Conservation (phyloP, 2,113 vertebrate genomes). For the Otolemur garnettii region DNA sequence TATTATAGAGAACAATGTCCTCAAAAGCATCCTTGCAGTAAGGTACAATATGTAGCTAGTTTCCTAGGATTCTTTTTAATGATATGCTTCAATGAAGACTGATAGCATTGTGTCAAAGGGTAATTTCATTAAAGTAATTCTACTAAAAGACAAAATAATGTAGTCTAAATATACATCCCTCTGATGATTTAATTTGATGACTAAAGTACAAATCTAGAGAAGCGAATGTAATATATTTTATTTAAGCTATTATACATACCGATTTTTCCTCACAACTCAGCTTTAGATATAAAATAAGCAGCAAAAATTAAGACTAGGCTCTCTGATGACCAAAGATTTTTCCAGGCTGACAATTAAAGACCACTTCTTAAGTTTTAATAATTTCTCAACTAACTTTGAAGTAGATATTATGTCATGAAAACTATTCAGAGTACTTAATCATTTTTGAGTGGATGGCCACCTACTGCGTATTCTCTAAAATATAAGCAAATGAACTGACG, state of each 20-base stretch:
- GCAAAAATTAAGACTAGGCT: not conserved
- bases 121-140: conserved; percentile 56
- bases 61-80: conserved; percentile 29
- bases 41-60: not conserved
- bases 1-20: not conserved
- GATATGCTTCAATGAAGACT: conserved; percentile 31
- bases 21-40: not conserved
- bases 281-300: not conserved
- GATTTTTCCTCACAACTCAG: not conserved
- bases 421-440: not conserved
- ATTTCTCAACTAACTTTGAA: not conserved
- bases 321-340: conserved; percentile 23
- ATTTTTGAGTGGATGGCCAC: conserved; percentile 7
- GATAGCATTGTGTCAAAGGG: not conserved
- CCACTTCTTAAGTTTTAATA: not conserved
- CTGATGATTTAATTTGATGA: conserved; percentile 14
- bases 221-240: not conserved
- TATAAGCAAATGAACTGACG: not conserved
- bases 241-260: not conserved
- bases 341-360: conserved; percentile 2
- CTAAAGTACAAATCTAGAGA: conserved; percentile 21
- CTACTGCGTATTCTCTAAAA: not conserved
- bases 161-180: conserved; percentile 5
- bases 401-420: conserved; percentile 13
- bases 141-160: conserved; percentile 32